Evolutionary conservation across 2,797 vertebrate genomes (phyloP).

Genomic region (Pterois miles): DNA sequence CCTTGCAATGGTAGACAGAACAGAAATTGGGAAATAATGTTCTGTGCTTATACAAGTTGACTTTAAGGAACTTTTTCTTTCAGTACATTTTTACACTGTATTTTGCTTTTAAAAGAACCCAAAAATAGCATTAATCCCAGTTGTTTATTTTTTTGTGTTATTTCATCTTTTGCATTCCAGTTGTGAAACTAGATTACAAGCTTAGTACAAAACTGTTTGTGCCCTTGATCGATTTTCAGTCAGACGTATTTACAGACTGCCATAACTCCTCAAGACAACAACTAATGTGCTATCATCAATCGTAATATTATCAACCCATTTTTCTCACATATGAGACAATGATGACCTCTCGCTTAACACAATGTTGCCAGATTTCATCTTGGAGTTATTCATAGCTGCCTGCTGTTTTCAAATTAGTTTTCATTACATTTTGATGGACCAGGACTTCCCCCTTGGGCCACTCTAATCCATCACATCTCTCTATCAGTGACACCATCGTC

Average conservation of each 20-base stretch:
- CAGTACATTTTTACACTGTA: background rate
- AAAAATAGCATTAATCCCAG: background rate
- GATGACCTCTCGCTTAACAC: constrained; percentile 64
- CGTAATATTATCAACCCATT: constrained; percentile 67
- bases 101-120: background rate
- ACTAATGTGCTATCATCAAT: constrained; percentile 73
- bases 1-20: constrained; percentile 65
- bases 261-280: constrained; percentile 70
- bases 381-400: constrained; percentile 64
- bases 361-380: constrained; percentile 48
- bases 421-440: constrained; percentile 76
- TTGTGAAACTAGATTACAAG: constrained; percentile 44
- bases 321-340: constrained; percentile 61
- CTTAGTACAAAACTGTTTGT: constrained; percentile 47
- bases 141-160: background rate
- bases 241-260: constrained; percentile 56
- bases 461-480: constrained; percentile 73
- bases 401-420: constrained; percentile 78
- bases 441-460: constrained; percentile 72
- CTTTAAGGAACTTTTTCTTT: constrained; percentile 34
- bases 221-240: constrained; percentile 69
- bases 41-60: constrained; percentile 34
- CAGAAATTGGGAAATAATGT: constrained; percentile 59
- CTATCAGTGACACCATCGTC: constrained; percentile 60
- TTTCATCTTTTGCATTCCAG: constrained; percentile 20